These are phyloP conservation scores for Diabrotica undecimpunctata DNA, from an alignment of 1,140 invertebrate genomes.

Conservation along the genomic window DNA sequence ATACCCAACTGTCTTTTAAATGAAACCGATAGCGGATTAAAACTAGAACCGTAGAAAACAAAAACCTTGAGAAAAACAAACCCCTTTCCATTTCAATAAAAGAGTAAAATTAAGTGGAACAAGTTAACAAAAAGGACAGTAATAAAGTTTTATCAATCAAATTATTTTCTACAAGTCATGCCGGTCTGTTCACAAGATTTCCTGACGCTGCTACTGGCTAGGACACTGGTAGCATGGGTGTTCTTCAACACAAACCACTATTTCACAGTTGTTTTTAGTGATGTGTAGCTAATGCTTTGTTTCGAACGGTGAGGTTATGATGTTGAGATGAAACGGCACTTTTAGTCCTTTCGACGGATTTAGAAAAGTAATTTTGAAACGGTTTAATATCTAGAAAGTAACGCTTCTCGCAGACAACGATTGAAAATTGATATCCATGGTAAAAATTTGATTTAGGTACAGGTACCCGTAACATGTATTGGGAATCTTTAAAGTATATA, in stretches of 20 bases:
- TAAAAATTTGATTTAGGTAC: not conserved
- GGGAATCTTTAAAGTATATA: no score
- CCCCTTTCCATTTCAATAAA: slow-evolving; percentile 26
- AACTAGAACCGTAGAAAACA: slow-evolving; percentile 7
- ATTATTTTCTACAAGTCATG: slow-evolving; percentile 34
- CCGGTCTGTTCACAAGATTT: slow-evolving; percentile 23
- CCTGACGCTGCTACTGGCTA: not conserved
- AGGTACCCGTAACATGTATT: no score
- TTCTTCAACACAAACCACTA: slow-evolving; percentile 29
- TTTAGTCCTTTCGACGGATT: slow-evolving; percentile 6
- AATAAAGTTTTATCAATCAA: slow-evolving; percentile 39
- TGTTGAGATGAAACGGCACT: slow-evolving; percentile 23
- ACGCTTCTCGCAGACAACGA: not conserved
- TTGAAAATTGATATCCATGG: slow-evolving; percentile 2
- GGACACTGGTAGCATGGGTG: slow-evolving; percentile 28
- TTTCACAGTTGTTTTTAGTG: slow-evolving; percentile 36
- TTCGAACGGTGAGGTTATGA: slow-evolving; percentile 18
- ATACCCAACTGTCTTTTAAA: slow-evolving; percentile 32
- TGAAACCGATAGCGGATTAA: slow-evolving; percentile 25
- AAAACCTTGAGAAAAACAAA: slow-evolving; percentile 28
- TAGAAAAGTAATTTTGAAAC: slow-evolving; percentile 1
- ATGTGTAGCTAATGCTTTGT: slow-evolving; percentile 31
- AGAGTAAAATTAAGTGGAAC: slow-evolving; percentile 28
- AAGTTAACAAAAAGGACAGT: slow-evolving; percentile 26
- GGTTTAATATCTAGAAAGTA: not conserved